Evolutionary conservation across 2,797 vertebrate species (phyloP).

Genomic region (Margarornis squamiger): DNA sequence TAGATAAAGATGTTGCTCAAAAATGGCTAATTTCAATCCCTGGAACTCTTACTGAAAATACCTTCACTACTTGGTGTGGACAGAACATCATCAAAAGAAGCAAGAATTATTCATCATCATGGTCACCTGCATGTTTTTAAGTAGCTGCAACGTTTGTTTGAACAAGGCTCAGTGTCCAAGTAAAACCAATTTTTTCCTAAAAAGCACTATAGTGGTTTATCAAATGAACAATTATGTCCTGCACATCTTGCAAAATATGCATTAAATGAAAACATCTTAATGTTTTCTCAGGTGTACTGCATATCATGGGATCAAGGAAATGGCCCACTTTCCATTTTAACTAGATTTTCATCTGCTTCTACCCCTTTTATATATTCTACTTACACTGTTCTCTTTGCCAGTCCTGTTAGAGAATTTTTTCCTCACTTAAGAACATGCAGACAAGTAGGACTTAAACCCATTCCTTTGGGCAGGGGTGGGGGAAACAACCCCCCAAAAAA

Average conservation of each 20-base stretch:
- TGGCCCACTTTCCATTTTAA: neutral
- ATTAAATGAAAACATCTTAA: neutral
- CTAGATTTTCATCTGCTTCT: neutral
- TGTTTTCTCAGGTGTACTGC: neutral
- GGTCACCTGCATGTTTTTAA: neutral
- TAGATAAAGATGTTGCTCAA: slow-evolving; percentile 79
- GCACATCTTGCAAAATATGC: neutral
- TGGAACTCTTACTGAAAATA: slow-evolving; percentile 76
- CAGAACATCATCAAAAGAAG: slow-evolving; percentile 70
- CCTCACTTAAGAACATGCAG: neutral
- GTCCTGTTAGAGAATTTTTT: neutral
- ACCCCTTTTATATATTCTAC: neutral
- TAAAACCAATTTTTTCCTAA: neutral
- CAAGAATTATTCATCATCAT: neutral
- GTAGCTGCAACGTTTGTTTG: neutral
- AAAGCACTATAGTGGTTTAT: neutral
- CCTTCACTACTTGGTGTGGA: slow-evolving; percentile 82
- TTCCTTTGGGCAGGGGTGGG: neutral
- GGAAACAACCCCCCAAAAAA: neutral
- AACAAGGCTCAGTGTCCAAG: neutral
- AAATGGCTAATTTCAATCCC: slow-evolving; percentile 83
- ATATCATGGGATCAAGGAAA: neutral
- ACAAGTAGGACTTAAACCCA: neutral
- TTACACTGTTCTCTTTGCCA: neutral
- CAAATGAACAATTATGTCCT: neutral